Evolutionary conservation across 2,113 vertebrate species (phyloP), one percentile per base, ranked within the genome.

Genomic region (Otolemur garnettii): DNA sequence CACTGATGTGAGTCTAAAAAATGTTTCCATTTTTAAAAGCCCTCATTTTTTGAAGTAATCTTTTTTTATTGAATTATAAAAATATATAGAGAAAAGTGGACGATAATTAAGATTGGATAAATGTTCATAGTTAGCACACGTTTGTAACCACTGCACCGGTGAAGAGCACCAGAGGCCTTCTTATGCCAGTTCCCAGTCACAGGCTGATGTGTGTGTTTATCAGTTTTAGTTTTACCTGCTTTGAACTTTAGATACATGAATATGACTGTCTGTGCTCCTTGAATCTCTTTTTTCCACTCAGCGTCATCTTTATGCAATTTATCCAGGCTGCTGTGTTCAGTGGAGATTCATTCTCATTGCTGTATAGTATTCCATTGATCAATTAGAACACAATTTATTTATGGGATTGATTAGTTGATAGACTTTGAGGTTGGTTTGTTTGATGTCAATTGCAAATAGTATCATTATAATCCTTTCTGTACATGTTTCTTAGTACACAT

Each of bases 21-120:
- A 75, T 19, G 53, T 87, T 96, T 91, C 90, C 86, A 84, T 64
- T 94, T 95, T 80, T 87, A 55, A 94, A 97, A 83, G 45, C 13
- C 64, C 87, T 94, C 28, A 62, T 66, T 80, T 96, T 95, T 83
- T 81, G 87, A 83, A 87, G 55, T 33, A 57, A 57, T 66, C 6
- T 66, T 78, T 93, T 94, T 86, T 92, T 64, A 71, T 13, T 18
- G 42, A 82, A 79, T 91, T 79, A 72, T 91, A 89, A 78, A 78
- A 71, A 78, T 17, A 83, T 5, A 81, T 0, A 84, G 15, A 79
- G 77, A 71, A 66, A n/a, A 45, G 5, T 59, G 38, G 33, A 21
- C 21, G 53, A 26, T 42, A 24, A 87, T 75, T 53, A 42, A 71
- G 72, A 28, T 17, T 42, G 30, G 71, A 33, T 22, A 12, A 14